Conservation (phyloP, 2,797 vertebrate species). For the Phataginus tricuspis region DNA sequence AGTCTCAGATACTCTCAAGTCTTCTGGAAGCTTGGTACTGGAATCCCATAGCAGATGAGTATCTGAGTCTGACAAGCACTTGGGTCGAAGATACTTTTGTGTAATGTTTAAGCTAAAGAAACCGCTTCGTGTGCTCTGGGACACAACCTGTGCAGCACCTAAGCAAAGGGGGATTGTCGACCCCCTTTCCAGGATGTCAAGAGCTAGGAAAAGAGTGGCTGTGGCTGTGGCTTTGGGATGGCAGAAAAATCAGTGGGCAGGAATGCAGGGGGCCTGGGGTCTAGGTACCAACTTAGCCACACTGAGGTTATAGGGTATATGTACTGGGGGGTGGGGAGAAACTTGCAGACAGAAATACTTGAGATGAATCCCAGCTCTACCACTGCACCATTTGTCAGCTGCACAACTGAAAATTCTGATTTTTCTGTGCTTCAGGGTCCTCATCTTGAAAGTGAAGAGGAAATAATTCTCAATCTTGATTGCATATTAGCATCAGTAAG, state of each 20-base stretch:
- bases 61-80: neutral
- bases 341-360: neutral
- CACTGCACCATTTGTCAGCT: neutral
- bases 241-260: neutral
- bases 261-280: neutral
- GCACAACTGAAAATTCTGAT: neutral
- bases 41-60: neutral
- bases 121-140: neutral
- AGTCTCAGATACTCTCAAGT: neutral
- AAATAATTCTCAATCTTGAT: neutral
- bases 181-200: neutral
- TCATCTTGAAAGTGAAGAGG: neutral
- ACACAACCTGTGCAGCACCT: neutral
- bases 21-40: neutral
- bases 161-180: neutral
- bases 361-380: neutral
- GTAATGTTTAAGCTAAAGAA: neutral
- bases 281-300: neutral
- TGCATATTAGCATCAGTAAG: neutral
- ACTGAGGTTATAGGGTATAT: rapidly evolving
- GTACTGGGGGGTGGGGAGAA: neutral
- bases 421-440: neutral
- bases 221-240: neutral
- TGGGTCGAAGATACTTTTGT: neutral
- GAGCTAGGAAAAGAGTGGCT: neutral